phyloP scores from a whole-genome alignment of 35 echinoderm and acorn worm genomes.

The Heliocidaris erythrogramma region DNA sequence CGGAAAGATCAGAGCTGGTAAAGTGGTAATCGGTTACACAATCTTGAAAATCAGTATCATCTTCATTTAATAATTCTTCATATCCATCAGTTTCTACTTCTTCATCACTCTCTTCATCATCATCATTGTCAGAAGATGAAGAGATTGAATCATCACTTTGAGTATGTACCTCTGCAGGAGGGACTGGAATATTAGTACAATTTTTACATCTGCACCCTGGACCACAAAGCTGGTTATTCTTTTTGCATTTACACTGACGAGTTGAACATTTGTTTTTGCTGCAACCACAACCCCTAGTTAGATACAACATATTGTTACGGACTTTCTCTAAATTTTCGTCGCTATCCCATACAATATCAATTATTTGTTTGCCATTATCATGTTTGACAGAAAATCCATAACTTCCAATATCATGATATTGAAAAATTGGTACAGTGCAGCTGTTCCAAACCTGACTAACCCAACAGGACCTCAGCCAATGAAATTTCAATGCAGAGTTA shows the following conservation, averaged over 20 bases:
- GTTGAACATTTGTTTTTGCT: constrained; percentile 28
- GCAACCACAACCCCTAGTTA: constrained; percentile 38
- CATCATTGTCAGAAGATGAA: not conserved
- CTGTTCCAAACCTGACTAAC: constrained; percentile 38
- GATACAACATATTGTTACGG: not conserved
- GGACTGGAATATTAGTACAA: constrained; percentile 20
- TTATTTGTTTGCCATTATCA: not conserved
- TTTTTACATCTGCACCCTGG: constrained; percentile 52
- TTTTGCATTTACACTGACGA: constrained; percentile 42
- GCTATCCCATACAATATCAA: constrained; percentile 25
- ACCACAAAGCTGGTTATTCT: not conserved
- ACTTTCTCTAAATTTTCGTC: not conserved
- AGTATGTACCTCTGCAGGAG: not conserved
- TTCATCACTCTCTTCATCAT: not conserved
- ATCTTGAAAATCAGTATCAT: no score
- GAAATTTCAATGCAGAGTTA: not conserved
- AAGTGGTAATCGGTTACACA: no score
- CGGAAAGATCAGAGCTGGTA: no score
- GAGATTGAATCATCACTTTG: not conserved
- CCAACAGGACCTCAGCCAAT: constrained; percentile 50
- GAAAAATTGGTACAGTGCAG: not conserved
- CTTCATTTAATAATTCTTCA: no score
- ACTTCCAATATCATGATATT: not conserved
- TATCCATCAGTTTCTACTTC: no score
- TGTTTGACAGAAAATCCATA: constrained; percentile 8